phyloP scores from a whole-genome alignment of 2,797 vertebrate genomes.

The Gobio occitaniae region DNA sequence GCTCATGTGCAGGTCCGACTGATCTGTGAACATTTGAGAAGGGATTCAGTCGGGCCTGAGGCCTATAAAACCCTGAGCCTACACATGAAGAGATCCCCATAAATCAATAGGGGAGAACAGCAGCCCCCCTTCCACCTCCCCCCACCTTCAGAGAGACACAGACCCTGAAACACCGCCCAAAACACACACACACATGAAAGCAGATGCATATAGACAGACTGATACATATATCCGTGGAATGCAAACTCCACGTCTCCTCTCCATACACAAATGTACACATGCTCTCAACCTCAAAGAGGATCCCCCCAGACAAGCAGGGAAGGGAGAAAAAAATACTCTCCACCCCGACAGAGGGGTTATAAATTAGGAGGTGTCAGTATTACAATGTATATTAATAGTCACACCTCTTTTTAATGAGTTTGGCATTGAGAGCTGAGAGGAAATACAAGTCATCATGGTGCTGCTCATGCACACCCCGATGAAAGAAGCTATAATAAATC shows the following conservation, averaged over 20 bases:
- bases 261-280: slow-evolving; percentile 41
- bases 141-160: slow-evolving; percentile 37
- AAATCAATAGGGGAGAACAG: slow-evolving; percentile 75
- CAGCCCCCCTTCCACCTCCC: slow-evolving; percentile 43
- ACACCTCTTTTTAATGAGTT: slow-evolving; percentile 99
- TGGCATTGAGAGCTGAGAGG: slow-evolving; percentile 99
- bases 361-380: slow-evolving; percentile 99
- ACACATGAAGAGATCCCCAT: slow-evolving; percentile 68
- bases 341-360: slow-evolving; percentile 92
- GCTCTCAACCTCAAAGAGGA: slow-evolving; percentile 63
- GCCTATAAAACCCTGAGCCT: slow-evolving; percentile 62
- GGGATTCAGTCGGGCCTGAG: slow-evolving; percentile 63
- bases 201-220: slow-evolving; percentile 34
- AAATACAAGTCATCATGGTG: slow-evolving; percentile 99
- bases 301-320: slow-evolving; percentile 80
- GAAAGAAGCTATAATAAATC: slow-evolving; percentile 99
- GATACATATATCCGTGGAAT: slow-evolving; percentile 46
- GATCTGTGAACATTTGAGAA: slow-evolving; percentile 63
- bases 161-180: slow-evolving; percentile 43
- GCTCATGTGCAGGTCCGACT: slow-evolving; percentile 50
- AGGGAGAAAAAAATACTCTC: slow-evolving; percentile 74
- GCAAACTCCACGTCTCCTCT: slow-evolving; percentile 44
- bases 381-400: slow-evolving; percentile 99
- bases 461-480: slow-evolving; percentile 96
- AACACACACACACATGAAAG: slow-evolving; percentile 41